Evolutionary conservation across 2,797 vertebrate species (phyloP), one percentile per base, ranked within the genome.

Genomic region (Todus mexicanus): DNA sequence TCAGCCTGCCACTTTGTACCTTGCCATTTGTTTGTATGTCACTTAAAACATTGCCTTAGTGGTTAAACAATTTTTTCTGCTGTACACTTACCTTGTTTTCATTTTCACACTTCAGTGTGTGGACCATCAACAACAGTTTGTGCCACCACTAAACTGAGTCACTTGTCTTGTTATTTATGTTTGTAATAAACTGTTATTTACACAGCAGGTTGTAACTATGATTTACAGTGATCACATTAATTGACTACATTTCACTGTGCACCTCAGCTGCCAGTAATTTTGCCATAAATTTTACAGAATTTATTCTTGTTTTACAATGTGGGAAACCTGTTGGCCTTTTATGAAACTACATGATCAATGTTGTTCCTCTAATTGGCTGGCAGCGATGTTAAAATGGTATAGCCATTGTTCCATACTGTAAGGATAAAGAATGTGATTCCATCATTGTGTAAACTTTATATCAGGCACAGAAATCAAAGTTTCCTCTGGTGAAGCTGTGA

Each of bases 221-320:
- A 97, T 95, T 96, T 97, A 93, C 65, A 94, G 56, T 75, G 71
- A 95, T 93, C 87, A 47, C 31, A 4, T 96, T 97, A 96, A 96
- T 96, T 95, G 92, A 95, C 85, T 94, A 14, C 65, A 77, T 94
- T 94, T 96, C 89, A 89, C n/a, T 84, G 26, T 80, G 47, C 42
- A 89, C 47, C 73, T 95, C 94, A 93, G 66, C 27, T 95, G 64
- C 69, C 86, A 71, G 84, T 78, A 95, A 94, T 94, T 88, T 95
- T 87, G 42, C 82, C 71, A 88, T 90, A 93, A 91, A 94, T 95
- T 96, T 95, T 74, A 60, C n/a, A 91, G 86, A 84, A 76, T 93
- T 89, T 93, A 72, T 47, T 82, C 76, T 75, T 91, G 72, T 68
- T 97, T 59, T 96, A 94, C 74, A 75, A 22, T 7, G 6, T 90